Evolutionary conservation across 92 coral and sea anemone genomes (phyloP), one percentile per base, ranked within the genome.

Genomic region (Phenganax stokvisi): DNA sequence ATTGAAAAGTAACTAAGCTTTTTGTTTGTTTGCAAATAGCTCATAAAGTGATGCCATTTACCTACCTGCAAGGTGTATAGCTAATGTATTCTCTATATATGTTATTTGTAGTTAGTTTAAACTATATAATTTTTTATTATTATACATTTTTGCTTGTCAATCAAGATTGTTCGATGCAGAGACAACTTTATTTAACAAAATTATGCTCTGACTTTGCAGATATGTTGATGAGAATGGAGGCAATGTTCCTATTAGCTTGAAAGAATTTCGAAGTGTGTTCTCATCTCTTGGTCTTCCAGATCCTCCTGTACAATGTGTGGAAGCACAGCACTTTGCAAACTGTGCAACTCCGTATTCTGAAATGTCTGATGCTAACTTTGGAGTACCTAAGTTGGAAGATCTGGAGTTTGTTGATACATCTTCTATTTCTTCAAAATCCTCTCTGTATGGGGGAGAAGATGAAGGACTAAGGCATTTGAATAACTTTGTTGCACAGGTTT

Each of bases 381-480:
- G 87, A 9, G 81, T 93, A 10, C 96, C 97, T 11, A 30, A 86
- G 4, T 79, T 89, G 54, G 85, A 54, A 29, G 90, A 89, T 7
- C 86, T 93, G 69, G 90, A 74, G 10, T 66, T 89, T 57, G 64
- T 61, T 11, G 87, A 65, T 27, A 85, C 85, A 25, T 88, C 81
- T 54, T 54, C 62, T 69, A 85, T 82, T 9, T 57, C 87, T 2
- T 17, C 82, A 17, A 3, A 44, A 66, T 66, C 51, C 1, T 65
- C 87, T 12, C 88, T 90, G 88, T 57, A 20, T 6, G 97, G 97
- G 52, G 97, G 97, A 0, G 97, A 93, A 88, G 87, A 86, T 28
- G 93, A 91, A 54, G 97, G 93, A 30, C 79, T 93, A 15, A 74
- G 72, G 27, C 84, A 87, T 13, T 86, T 92, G 16, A 66, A 79